Evolutionary conservation across 1,140 invertebrate species (phyloP).

Genomic region (Tetragnatha versicolor): DNA sequence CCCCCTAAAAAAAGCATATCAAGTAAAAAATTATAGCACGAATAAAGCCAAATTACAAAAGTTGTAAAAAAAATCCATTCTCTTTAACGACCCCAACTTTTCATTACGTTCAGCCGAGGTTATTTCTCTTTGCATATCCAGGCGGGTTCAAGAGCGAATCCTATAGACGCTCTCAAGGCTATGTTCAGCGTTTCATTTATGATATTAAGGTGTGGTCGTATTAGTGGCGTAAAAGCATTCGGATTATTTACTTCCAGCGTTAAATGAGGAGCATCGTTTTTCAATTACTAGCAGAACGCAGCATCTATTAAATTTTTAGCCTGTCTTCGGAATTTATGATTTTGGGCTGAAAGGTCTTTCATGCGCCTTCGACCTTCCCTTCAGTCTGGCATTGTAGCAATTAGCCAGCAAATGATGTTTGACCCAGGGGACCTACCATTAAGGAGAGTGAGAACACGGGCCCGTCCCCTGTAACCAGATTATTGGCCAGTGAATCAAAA

Average conservation of each 20-base stretch:
- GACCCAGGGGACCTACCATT: conserved; percentile 26
- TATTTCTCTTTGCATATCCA: conserved; percentile 49
- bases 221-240: conserved; percentile 44
- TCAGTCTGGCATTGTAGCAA: conserved; percentile 44
- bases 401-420: conserved; percentile 53
- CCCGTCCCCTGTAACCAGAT: conserved; percentile 51
- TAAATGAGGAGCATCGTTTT: conserved; percentile 50
- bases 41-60: background rate
- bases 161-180: conserved; percentile 30
- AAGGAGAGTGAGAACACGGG: conserved; percentile 49
- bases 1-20: too few species aligned
- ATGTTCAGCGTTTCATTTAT: conserved; percentile 40
- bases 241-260: conserved; percentile 34
- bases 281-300: conserved; percentile 36
- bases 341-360: conserved; percentile 42
- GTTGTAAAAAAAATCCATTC: background rate
- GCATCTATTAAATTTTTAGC: conserved; percentile 45
- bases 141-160: conserved; percentile 35
- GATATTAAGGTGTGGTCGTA: conserved; percentile 52
- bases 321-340: conserved; percentile 49
- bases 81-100: conserved; percentile 33
- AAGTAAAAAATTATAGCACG: too few species aligned
- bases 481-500: conserved; percentile 47
- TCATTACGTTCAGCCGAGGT: conserved; percentile 44
- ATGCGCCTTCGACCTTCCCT: background rate